phyloP scores from a whole-genome alignment of 2,113 vertebrate genomes.

The Notarius quadriscutis region DNA sequence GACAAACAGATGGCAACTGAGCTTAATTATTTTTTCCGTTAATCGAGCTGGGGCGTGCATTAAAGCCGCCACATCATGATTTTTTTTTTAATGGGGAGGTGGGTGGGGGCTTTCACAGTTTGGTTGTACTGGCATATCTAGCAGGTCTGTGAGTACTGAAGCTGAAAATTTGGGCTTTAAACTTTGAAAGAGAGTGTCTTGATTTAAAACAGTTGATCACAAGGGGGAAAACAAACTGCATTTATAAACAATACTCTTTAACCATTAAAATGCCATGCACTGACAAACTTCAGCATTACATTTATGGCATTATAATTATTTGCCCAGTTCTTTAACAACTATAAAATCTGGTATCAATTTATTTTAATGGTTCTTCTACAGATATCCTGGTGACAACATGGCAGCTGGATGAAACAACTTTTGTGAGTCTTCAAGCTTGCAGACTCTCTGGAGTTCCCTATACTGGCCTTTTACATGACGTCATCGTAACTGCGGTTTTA shows the following conservation, averaged over 20 bases:
- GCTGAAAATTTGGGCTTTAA: not conserved
- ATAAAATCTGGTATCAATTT: not conserved
- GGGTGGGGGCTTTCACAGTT: conserved; percentile 59
- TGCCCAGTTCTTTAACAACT: not conserved
- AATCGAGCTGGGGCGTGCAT: conserved; percentile 74
- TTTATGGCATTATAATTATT: not conserved
- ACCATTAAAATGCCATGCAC: not conserved
- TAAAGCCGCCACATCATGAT: conserved; percentile 69
- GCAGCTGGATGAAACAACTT: not conserved
- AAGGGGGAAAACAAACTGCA: not conserved
- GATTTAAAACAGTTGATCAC: not conserved
- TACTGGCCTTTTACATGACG: no score
- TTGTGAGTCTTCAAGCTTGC: not conserved
- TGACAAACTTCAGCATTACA: not conserved
- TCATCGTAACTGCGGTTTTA: no score
- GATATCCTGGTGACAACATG: not conserved
- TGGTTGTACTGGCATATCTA: conserved; percentile 46
- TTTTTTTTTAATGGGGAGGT: not conserved
- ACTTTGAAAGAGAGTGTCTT: not conserved
- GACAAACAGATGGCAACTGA: conserved; percentile 81
- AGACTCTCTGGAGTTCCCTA: not conserved
- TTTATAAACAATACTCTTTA: not conserved
- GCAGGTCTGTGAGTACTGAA: not conserved
- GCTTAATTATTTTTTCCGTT: conserved; percentile 73
- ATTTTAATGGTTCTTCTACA: not conserved